Percentiles rank a stretch among this genome's conserved stretches.
Conservation (phyloP, 35 echinoderm and acorn worm genomes). For the Hemicentrotus pulcherrimus region DNA sequence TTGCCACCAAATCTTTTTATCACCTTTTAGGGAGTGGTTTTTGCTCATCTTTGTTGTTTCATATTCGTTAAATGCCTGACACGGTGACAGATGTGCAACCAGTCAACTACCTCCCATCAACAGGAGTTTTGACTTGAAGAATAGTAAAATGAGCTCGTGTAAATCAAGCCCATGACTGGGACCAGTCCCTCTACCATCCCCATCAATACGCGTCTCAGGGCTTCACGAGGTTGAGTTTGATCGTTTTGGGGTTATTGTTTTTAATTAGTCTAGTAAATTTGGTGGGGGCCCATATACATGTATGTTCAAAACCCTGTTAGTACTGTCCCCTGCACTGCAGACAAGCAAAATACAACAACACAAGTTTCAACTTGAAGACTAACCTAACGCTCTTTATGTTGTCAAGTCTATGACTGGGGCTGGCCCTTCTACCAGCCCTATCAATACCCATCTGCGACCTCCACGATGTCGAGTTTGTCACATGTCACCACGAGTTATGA, state of each 20-base stretch:
- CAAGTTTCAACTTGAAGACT: background rate
- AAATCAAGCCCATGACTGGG: background rate
- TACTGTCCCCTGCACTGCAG: too few relatives aligned
- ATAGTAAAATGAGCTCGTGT: too few relatives aligned
- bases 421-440: background rate
- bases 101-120: too few relatives aligned
- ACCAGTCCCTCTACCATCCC: background rate
- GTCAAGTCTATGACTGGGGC: background rate
- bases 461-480: constrained; percentile 19
- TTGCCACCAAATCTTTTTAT: too few relatives aligned
- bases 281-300: too few relatives aligned
- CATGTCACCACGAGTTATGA: constrained; percentile 21
- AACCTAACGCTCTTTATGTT: background rate
- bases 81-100: too few relatives aligned
- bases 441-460: constrained; percentile 30
- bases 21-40: too few relatives aligned
- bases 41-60: background rate
- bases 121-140: too few relatives aligned
- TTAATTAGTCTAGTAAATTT: too few relatives aligned
- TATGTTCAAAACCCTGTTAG: too few relatives aligned
- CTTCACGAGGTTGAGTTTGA: constrained; percentile 9
- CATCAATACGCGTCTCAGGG: background rate
- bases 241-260: too few relatives aligned
- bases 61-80: too few relatives aligned
- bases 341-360: background rate